A percentile compares a stretch with the other conserved stretches of the same genome.
Conservation (phyloP, 2,797 vertebrate genomes). For the Macropodus opercularis region DNA sequence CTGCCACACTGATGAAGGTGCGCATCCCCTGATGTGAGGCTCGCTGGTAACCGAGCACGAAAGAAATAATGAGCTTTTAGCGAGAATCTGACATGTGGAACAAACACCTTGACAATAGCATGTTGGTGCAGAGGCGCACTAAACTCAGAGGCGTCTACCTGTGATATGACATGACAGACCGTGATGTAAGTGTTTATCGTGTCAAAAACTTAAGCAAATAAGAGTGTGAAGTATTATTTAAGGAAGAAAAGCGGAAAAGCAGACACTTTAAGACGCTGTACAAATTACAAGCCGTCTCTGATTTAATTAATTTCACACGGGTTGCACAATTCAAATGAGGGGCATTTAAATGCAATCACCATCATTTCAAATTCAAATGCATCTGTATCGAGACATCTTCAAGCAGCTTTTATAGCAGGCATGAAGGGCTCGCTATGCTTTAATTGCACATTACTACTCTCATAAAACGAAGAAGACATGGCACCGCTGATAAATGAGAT, state of each 20-base stretch:
- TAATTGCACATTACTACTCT: constrained; percentile 21
- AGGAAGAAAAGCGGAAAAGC: constrained; percentile 4
- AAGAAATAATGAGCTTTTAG: constrained; percentile 61
- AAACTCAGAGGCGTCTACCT: constrained; percentile 17
- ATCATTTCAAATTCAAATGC: constrained; percentile 52
- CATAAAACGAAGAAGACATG: constrained; percentile 15
- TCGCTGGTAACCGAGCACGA: constrained; percentile 48
- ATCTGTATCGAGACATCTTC: background rate
- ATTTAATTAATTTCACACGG: constrained; percentile 35
- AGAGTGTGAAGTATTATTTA: constrained; percentile 12
- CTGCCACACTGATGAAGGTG: constrained; percentile 37
- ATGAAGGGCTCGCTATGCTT: constrained; percentile 20
- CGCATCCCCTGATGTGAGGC: constrained; percentile 40
- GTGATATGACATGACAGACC: constrained; percentile 33
- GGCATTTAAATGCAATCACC: constrained; percentile 46
- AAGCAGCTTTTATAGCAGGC: constrained; percentile 12
- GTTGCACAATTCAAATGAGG: constrained; percentile 27
- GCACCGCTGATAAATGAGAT: constrained; percentile 10
- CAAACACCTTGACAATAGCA: constrained; percentile 67
- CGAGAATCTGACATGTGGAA: constrained; percentile 63
- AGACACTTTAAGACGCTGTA: constrained; percentile 8
- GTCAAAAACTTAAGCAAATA: constrained; percentile 5
- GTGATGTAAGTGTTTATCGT: constrained; percentile 4
- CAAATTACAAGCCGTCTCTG: constrained; percentile 18
- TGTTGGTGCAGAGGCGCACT: constrained; percentile 14